Base-by-base conservation (phyloP, 2,888 invertebrate genomes). In the Philaethria dido region DNA sequence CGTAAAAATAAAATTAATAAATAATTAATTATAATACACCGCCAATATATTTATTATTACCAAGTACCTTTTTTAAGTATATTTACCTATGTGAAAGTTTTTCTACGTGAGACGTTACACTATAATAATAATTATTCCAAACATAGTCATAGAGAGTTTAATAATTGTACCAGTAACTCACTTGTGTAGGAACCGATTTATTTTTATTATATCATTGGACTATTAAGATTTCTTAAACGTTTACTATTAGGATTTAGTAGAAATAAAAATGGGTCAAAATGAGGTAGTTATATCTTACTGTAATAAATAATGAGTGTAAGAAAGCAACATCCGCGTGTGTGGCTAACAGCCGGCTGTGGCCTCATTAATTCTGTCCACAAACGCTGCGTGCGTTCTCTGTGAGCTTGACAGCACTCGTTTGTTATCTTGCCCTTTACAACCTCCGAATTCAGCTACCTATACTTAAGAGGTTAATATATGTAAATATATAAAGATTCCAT, bases 331-430 rank as follows among this genome's bases (percentile, higher is more conserved):
- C 60, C 44, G 60, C 47, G 60, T 33, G 45, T 45, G 47, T 60
- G 60, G 29, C 42, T 16, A 62, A 25, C 60, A 44, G 52, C 54
- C 22, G 52, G 20, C 47, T 39, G 72, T 48, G 68, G 66, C 59
- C 69, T 70, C 72, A 72, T 72, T 72, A 70, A 72, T 72, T 65
- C 68, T 65, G 66, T 65, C 68, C 66, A 64, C 68, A 66, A 66
- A 66, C 66, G 68, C 70, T 65, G 68, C 70, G 64, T 59, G 54
- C 62, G 65, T 61, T 62, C 60, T 65, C n/a, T 62, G 63, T 72
- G 72, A 65, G 65, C 65, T 54, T 70, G 72, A 72, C 72, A 69
- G 66, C 63, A 61, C 69, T 72, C 72, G 70, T 72, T 72, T 70
- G 68, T 72, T 70, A 72, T 68, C 66, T 57, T 47, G 60, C 29